These are phyloP conservation scores for Schizotus pectinicornis DNA, from an alignment of 2,888 invertebrate genomes.

Conservation along the genomic window DNA sequence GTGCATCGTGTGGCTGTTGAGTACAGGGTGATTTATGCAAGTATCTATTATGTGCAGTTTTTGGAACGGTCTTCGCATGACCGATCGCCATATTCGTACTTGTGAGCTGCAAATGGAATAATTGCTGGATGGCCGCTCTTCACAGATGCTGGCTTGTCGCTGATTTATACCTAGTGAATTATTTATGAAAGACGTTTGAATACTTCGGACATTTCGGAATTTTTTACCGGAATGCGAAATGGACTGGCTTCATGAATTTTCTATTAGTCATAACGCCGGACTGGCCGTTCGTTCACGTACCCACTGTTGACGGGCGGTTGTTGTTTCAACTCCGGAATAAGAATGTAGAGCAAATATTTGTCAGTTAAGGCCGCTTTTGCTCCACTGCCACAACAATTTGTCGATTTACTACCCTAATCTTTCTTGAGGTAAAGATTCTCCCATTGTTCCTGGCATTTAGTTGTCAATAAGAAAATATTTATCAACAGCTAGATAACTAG, in stretches of 20 bases:
- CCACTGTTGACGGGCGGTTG: neutral
- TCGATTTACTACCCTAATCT: no score
- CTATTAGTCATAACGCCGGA: slow-evolving; percentile 9
- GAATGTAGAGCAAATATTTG: no score
- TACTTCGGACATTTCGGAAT: slow-evolving; percentile 23
- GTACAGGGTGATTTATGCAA: slow-evolving; percentile 12
- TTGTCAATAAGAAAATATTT: no score
- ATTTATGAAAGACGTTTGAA: slow-evolving; percentile 28
- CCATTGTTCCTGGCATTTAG: no score
- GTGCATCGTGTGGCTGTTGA: neutral
- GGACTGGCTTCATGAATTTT: slow-evolving; percentile 23
- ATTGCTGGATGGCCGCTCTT: slow-evolving; percentile 14
- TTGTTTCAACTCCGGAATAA: no score
- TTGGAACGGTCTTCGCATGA: slow-evolving; percentile 6
- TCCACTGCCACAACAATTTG: no score
- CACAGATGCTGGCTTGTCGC: slow-evolving; percentile 17
- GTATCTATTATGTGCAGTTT: slow-evolving; percentile 6
- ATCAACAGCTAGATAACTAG: no score
- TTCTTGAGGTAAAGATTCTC: no score
- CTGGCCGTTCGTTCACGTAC: slow-evolving; percentile 1
- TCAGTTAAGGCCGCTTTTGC: no score
- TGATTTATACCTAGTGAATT: slow-evolving; percentile 28
- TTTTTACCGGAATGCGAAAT: slow-evolving; percentile 17
- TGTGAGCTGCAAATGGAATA: slow-evolving; percentile 20
- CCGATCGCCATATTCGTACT: neutral